phyloP scores from a whole-genome alignment of 2,888 invertebrate genomes.

The Cosmia trapezina region DNA sequence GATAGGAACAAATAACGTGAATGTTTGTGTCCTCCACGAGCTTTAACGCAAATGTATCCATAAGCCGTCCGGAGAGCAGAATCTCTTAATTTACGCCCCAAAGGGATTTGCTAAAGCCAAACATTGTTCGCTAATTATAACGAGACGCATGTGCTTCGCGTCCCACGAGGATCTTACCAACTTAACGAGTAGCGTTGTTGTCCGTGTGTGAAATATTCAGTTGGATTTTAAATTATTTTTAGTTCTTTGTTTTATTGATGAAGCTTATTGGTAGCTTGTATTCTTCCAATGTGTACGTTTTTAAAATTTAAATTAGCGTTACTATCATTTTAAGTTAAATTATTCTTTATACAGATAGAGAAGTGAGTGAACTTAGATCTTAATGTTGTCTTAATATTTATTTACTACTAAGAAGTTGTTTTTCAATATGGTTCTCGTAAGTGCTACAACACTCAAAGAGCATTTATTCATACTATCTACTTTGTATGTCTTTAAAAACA shows the following conservation, averaged over 20 bases:
- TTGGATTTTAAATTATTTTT: slow-evolving; percentile 49
- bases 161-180: slow-evolving; percentile 87
- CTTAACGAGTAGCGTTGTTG: slow-evolving; percentile 79
- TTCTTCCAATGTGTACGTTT: neutral
- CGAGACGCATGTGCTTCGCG: slow-evolving; percentile 85
- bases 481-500: slow-evolving; percentile 6
- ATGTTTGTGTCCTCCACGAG: slow-evolving; percentile 70
- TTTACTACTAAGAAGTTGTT: neutral
- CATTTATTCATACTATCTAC: slow-evolving; percentile 33
- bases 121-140: slow-evolving; percentile 91
- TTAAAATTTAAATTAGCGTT: neutral
- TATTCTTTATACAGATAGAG: neutral
- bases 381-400: neutral
- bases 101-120: slow-evolving; percentile 90
- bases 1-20: slow-evolving; percentile 73
- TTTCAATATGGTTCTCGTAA: slow-evolving; percentile 1
- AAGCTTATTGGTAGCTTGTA: neutral
- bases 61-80: slow-evolving; percentile 84
- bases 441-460: slow-evolving; percentile 30
- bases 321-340: neutral
- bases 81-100: slow-evolving; percentile 91
- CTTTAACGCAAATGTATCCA: slow-evolving; percentile 85
- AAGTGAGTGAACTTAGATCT: too few species aligned
- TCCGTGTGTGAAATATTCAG: slow-evolving; percentile 60
- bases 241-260: slow-evolving; percentile 29